Evolutionary conservation across 2,888 invertebrate genomes (phyloP).

Genomic region (Phortica okadai): DNA sequence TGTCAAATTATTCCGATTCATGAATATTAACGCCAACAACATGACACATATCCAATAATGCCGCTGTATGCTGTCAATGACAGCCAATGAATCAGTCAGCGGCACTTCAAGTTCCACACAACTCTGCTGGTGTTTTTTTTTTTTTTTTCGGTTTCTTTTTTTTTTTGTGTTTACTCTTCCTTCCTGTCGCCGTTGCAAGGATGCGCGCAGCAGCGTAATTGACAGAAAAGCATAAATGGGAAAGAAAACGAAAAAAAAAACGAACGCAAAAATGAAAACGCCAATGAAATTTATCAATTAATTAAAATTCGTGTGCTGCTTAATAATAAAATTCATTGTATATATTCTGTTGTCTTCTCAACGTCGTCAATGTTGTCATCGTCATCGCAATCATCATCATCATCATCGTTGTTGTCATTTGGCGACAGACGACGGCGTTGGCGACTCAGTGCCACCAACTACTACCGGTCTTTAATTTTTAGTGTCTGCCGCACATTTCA

Average conservation of each 20-base stretch:
- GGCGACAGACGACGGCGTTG: constrained; percentile 27
- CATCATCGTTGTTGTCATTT: neutral
- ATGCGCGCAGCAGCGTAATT: neutral
- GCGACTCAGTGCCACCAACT: neutral
- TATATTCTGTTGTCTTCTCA: constrained; percentile 39
- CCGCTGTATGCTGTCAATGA: constrained; percentile 12
- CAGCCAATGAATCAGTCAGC: constrained; percentile 27
- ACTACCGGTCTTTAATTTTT: constrained; percentile 27
- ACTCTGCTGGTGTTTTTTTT: neutral
- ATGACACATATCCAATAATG: constrained; percentile 38
- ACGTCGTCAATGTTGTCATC: neutral
- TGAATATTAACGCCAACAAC: constrained; percentile 68
- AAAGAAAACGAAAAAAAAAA: neutral
- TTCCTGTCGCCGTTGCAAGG: constrained; percentile 1
- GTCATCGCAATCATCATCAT: neutral
- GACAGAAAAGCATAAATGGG: neutral
- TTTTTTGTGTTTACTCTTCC: neutral
- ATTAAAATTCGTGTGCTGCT: constrained; percentile 70
- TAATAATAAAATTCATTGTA: constrained; percentile 48
- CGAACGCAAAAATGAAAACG: constrained; percentile 2
- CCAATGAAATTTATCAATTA: constrained; percentile 64
- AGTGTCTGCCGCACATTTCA: constrained; percentile 15
- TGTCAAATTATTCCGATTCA: constrained; percentile 71
- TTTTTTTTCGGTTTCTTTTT: neutral
- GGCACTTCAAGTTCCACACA: neutral